Percentiles rank a stretch among this genome's conserved stretches.
These are phyloP conservation scores for Caenorhabditis elegans DNA, from an alignment of 1,140 invertebrate species.

Conservation along the genomic window WBcel235 BX284605.5:5849501-5850000, in stretches of 20 bases:
- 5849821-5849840: no score
- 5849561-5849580: conserved; percentile 4
- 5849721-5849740: neutral
- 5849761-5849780: neutral
- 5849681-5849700: neutral
- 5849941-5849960: neutral
- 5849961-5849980: conserved; percentile 25
- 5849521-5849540: neutral
- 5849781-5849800: no score
- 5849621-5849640: neutral
- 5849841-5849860: no score
- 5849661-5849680: neutral
- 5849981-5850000: neutral
- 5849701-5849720: neutral
- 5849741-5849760: neutral
- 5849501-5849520: neutral
- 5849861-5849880: neutral
- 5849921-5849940: neutral
- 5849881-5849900: neutral
- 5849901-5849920: neutral
- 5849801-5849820: no score
- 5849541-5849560: neutral
- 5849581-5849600: neutral
- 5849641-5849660: neutral
- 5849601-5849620: neutral